Conservation (phyloP, 2,888 invertebrate genomes). For the Apamea sordens region DNA sequence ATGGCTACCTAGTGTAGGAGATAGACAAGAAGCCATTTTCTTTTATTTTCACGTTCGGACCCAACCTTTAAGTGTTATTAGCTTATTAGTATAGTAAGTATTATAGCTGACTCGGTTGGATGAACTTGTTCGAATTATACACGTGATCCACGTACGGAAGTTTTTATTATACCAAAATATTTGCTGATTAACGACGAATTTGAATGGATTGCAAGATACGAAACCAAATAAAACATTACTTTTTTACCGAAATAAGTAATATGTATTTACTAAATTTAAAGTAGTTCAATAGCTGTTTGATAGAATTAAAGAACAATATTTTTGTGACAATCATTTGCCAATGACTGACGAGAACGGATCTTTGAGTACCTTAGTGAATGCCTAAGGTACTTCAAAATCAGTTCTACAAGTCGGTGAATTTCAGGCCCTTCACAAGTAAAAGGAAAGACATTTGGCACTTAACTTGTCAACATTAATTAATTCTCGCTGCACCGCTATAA, state of each 20-base stretch:
- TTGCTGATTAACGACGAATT: constrained; percentile 42
- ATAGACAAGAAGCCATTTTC: constrained; percentile 26
- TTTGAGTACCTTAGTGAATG: too few species aligned
- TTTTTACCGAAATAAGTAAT: constrained; percentile 16
- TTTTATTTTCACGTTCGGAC: constrained; percentile 41
- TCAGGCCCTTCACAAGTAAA: not conserved
- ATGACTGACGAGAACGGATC: not conserved
- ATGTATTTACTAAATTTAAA: not conserved
- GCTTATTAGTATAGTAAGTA: constrained; percentile 11
- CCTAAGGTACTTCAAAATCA: not conserved
- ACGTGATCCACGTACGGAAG: constrained; percentile 39
- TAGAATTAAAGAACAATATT: not conserved
- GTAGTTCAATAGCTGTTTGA: not conserved
- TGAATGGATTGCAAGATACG: constrained; percentile 20
- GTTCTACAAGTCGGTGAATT: not conserved
- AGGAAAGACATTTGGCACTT: not conserved
- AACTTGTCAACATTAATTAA: not conserved
- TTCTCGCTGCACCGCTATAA: not conserved
- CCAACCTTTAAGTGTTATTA: constrained; percentile 34
- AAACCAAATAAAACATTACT: constrained; percentile 13
- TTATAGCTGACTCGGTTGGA: constrained; percentile 31
- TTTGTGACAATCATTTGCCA: not conserved
- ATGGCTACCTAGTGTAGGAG: constrained; percentile 33
- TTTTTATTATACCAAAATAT: constrained; percentile 31
- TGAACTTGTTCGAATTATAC: constrained; percentile 25